Base-by-base conservation (phyloP, 2,113 vertebrate genomes). In the Lipotes vexillifer region DNA sequence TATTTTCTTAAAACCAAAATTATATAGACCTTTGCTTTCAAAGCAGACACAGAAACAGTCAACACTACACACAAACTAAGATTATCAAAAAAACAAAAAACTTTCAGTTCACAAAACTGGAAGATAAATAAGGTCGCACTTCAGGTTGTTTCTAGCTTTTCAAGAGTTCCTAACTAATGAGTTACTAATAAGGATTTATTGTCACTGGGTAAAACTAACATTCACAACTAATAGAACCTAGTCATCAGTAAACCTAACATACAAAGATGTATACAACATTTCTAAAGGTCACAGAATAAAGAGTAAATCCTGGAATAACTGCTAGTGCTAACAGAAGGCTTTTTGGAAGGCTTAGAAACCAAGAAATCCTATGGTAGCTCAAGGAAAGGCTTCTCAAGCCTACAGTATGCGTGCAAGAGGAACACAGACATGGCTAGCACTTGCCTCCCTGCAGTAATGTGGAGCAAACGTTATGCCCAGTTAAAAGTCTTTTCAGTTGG, bases 191-290 rank as follows among this genome's bases (percentile, higher is more conserved):
- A 86, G 21, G 69, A 83, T 78, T 59, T 59, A 61, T 68, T 65
- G 57, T 69, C 63, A 83, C 33, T 83, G 25, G 12, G 14, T 85
- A 93, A 90, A 94, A 92, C n/a, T 77, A 88, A 93, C 27, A 77
- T 77, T 94, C 65, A 85, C 55, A 92, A 93, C 71, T 88, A 92
- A 97, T 3, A 88, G 38, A 96, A 87, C 29, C 21, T 85, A 77
- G n/a, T 89, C 8, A 85, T 93, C 68, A 86, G 9, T 71, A 75
- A 90, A 68, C 78, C 29, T 57, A 69, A 94, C 33, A 2, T 61
- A 83, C 20, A 66, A 69, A 88, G 21, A 61, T 36, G 66, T 2
- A 52, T 14, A 59, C 49, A 83, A 52, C 15, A 87, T 90, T 91
- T 89, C 55, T 38, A n/a, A 93, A 46, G 59, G 68, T 59, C 69